Base-by-base conservation (phyloP, 2,797 vertebrate genomes). In the Onychomys leucogaster region DNA sequence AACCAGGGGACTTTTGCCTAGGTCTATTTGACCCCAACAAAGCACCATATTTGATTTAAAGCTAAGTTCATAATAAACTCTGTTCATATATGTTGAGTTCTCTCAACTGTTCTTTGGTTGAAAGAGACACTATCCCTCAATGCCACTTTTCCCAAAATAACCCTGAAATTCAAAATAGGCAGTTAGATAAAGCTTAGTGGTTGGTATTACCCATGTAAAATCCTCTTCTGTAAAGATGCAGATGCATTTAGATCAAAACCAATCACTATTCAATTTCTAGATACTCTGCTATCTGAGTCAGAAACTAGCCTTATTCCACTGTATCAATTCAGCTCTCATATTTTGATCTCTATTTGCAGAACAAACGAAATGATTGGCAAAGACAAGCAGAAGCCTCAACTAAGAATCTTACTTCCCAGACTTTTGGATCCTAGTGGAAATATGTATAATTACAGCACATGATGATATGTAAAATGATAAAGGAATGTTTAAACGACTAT, bases 301-400 rank as follows among this genome's bases (percentile, higher is more conserved):
- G 5, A 91, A 82, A 49, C 27, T 81, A 57, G 52, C 17, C 10
- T 63, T 73, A 57, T 80, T 92, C 12, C 11, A 4, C 92, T 43
- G 1, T 78, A 78, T 73, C 90, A 76, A 92, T 46, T 94, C 57
- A 92, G 27, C n/a, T 94, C 29, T 77, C 59, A 75, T 92, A 94
- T 82, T 19, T 81, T 95, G 10, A 83, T 29, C 37, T 37, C 76
- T 87, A 29, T 27, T 90, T 92, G 2, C 17, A 88, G 46, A 19
- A 7, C 19, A 89, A 29, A 6, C 6, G 16, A 2, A 7, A 93
- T 69, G 32, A 88, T 65, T 75, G 37, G 5, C 37, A 49, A 89
- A 95, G 63, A 87, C 27, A 95, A 77, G 59, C 10, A 63, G 55
- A 89, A 85, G 1, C 8, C 57, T 89, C 59, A 84, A 92, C 69